phyloP scores from a whole-genome alignment of 2,888 invertebrate species.

The Oegoconia quadripuncta region DNA sequence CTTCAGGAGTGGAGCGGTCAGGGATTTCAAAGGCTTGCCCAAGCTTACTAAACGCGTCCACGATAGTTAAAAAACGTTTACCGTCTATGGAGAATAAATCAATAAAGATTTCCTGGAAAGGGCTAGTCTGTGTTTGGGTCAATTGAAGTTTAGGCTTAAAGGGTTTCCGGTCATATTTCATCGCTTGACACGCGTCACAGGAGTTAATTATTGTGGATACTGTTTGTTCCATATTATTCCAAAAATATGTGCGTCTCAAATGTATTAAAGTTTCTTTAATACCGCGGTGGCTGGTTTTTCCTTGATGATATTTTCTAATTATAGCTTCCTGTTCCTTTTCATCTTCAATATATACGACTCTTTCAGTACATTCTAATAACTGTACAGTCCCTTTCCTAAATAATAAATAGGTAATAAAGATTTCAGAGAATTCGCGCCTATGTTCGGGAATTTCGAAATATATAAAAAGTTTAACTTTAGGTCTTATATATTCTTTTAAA shows the following conservation, averaged over 20 bases:
- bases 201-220: slow-evolving; percentile 20
- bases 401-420: slow-evolving; percentile 7
- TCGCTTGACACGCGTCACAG: slow-evolving; percentile 23
- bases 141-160: slow-evolving; percentile 23
- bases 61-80: background rate
- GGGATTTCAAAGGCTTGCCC: background rate
- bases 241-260: slow-evolving; percentile 12
- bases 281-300: too few species aligned
- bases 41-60: background rate
- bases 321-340: slow-evolving; percentile 17
- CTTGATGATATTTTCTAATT: too few species aligned
- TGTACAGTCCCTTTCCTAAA: slow-evolving; percentile 12
- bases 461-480: slow-evolving; percentile 25
- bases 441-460: slow-evolving; percentile 16
- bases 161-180: slow-evolving; percentile 20
- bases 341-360: slow-evolving; percentile 8
- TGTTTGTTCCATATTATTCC: slow-evolving; percentile 16
- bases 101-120: slow-evolving; percentile 26
- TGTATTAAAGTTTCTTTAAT: slow-evolving; percentile 17
- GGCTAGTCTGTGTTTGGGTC: slow-evolving; percentile 23
- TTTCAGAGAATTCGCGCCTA: slow-evolving; percentile 6
- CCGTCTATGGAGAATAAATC: slow-evolving; percentile 18
- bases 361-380: slow-evolving; percentile 18
- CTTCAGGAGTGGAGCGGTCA: background rate
- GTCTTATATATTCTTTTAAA: slow-evolving; percentile 24